phyloP scores from a whole-genome alignment of 2,888 invertebrate genomes.

The Noctua janthina region DNA sequence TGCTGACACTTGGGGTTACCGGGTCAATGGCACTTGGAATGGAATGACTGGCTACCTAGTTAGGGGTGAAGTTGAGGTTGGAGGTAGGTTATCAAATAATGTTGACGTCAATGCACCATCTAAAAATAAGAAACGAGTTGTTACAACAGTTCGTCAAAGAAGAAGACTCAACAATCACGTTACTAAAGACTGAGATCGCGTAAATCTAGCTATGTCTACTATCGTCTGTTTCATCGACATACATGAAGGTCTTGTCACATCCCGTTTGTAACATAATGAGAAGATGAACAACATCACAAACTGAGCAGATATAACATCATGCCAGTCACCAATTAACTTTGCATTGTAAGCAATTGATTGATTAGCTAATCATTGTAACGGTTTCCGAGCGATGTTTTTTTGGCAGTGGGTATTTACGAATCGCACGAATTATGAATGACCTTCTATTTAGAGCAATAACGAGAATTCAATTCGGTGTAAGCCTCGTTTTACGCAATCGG shows the following conservation, averaged over 20 bases:
- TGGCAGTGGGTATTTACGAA: conserved; percentile 41
- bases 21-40: conserved; percentile 90
- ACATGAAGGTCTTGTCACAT: not conserved
- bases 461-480: conserved; percentile 9
- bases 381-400: conserved; percentile 40
- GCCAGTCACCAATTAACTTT: conserved; percentile 46
- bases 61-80: conserved; percentile 91
- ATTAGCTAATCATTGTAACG: conserved; percentile 56
- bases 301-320: conserved; percentile 27
- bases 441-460: conserved; percentile 44
- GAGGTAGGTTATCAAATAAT: conserved; percentile 81
- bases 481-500: not conserved
- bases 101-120: not conserved
- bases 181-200: not conserved
- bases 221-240: not conserved
- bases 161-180: not conserved
- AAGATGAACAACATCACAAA: conserved; percentile 26
- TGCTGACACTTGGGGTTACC: conserved; percentile 91
- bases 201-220: not conserved
- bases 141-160: not conserved
- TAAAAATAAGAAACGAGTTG: not conserved
- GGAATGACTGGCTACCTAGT: conserved; percentile 92
- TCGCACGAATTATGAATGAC: conserved; percentile 47
- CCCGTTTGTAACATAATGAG: conserved; percentile 24
- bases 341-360: conserved; percentile 56